Conservation (phyloP, 2,113 vertebrate genomes). For the Nymphicus hollandicus region DNA sequence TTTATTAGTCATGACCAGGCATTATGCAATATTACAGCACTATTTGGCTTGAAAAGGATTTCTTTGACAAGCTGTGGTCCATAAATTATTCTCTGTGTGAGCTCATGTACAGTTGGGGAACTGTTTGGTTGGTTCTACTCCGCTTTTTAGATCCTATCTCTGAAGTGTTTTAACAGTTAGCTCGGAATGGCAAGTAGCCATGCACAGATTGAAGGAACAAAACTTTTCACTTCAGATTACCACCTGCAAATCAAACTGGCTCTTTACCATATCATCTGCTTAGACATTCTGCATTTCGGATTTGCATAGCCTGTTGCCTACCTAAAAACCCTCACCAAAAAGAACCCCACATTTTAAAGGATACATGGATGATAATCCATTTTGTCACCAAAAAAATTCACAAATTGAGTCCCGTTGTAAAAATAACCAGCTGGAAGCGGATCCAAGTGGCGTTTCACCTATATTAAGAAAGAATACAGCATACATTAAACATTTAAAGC, state of each 20-base stretch:
- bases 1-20: background rate
- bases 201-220: background rate
- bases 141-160: background rate
- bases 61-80: background rate
- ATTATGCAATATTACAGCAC: background rate
- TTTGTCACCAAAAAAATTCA: conserved; percentile 93
- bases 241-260: background rate
- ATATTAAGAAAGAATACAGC: background rate
- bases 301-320: background rate
- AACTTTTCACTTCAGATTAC: background rate
- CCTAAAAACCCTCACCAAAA: conserved; percentile 56
- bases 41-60: background rate
- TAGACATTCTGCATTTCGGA: background rate
- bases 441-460: conserved; percentile 88
- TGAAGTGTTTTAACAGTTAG: background rate
- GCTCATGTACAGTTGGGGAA: background rate
- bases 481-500: background rate
- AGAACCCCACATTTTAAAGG: conserved; percentile 57
- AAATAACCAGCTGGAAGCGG: conserved; percentile 90
- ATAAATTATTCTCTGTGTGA: background rate
- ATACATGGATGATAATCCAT: conserved; percentile 91
- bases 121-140: background rate
- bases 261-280: background rate
- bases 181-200: background rate
- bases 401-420: conserved; percentile 91